phyloP scores from a whole-genome alignment of 2,113 vertebrate species.

The Oplegnathus fasciatus region DNA sequence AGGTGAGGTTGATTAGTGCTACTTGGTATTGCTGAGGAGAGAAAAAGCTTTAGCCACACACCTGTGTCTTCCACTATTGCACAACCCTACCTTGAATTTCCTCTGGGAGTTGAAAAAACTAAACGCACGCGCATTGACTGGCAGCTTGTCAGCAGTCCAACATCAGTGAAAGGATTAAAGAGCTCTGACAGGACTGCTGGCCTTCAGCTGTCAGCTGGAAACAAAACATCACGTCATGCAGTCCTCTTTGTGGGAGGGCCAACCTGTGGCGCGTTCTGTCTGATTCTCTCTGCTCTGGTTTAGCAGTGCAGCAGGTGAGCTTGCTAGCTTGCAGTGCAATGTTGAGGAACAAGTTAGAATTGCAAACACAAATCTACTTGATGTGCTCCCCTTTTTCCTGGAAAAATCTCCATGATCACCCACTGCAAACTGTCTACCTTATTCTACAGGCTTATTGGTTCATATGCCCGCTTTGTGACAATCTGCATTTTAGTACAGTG shows the following conservation, averaged over 20 bases:
- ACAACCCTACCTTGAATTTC: slow-evolving; percentile 6
- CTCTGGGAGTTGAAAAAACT: neutral
- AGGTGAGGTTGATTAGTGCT: slow-evolving; percentile 17
- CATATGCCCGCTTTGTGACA: neutral
- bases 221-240: neutral
- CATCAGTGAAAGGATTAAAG: slow-evolving; percentile 2
- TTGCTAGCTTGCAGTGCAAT: neutral
- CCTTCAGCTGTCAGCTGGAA: neutral
- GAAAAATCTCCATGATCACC: neutral
- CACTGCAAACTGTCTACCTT: neutral
- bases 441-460: neutral
- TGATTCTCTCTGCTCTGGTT: neutral
- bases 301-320: slow-evolving; percentile 3
- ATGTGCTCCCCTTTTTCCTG: neutral
- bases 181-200: neutral
- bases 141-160: neutral
- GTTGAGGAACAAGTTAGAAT: neutral
- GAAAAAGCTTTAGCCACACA: neutral
- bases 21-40: neutral
- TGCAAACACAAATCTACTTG: neutral
- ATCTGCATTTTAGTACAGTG: neutral
- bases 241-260: neutral
- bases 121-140: neutral
- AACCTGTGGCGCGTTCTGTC: neutral
- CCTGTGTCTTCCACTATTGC: slow-evolving; percentile 18